Percentiles rank a stretch among this genome's conserved stretches.
Evolutionary conservation across 92 coral and sea anemone genomes (phyloP).

Genomic region (Pocillopora meandrina): DNA sequence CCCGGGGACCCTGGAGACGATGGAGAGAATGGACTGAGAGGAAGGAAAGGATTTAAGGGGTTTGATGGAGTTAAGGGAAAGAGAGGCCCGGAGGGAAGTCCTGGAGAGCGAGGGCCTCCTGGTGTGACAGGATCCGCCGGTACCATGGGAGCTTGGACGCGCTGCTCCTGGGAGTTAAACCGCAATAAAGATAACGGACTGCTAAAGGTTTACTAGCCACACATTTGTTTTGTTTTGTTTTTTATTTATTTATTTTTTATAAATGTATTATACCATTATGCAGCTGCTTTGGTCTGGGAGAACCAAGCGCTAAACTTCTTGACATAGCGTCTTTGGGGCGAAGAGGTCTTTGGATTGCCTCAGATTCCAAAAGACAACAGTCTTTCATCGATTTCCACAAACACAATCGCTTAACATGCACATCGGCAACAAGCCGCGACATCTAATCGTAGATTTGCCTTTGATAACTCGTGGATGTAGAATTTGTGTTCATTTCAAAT

Average conservation of each 20-base stretch:
- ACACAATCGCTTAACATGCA: too few species aligned
- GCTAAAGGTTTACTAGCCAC: conserved; percentile 38
- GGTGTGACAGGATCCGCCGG: conserved; percentile 58
- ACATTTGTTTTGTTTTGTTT: not conserved
- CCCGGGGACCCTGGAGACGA: conserved; percentile 52
- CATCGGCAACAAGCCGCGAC: too few species aligned
- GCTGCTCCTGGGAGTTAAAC: conserved; percentile 61
- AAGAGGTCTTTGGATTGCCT: too few species aligned
- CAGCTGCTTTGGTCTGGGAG: too few species aligned
- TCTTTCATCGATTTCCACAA: too few species aligned
- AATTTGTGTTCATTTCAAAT: too few species aligned
- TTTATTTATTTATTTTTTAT: not conserved
- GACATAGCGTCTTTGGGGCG: too few species aligned
- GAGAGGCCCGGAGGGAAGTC: conserved; percentile 47
- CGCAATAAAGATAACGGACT: conserved; percentile 60
- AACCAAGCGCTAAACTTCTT: too few species aligned
- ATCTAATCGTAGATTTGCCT: too few species aligned
- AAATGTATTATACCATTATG: too few species aligned
- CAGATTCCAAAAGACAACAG: too few species aligned
- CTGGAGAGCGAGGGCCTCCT: conserved; percentile 46
- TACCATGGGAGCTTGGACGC: conserved; percentile 49
- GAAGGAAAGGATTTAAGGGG: conserved; percentile 61
- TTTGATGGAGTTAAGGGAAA: conserved; percentile 50
- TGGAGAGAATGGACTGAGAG: conserved; percentile 33
- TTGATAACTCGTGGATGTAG: too few species aligned